Evolutionary conservation across 2,888 invertebrate species (phyloP), one percentile per base, ranked within the genome.

Genomic region (Vanessa cardui): DNA sequence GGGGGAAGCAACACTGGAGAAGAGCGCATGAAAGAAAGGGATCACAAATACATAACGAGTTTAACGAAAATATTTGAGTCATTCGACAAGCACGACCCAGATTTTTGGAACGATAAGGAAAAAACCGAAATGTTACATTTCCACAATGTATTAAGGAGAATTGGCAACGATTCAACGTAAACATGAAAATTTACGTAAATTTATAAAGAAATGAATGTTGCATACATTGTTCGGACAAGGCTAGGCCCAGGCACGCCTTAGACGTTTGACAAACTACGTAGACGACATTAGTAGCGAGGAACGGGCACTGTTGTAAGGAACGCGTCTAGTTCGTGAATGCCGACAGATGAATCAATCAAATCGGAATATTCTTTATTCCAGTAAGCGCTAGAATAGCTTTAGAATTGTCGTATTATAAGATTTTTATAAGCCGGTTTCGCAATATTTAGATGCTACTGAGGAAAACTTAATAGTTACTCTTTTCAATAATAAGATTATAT

Each of bases 161-260:
- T 80, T 84, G 84, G 85, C 85, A 68, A 71, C 49, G 64, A 64
- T 75, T 83, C 84, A 83, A 84, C 72, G 75, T 76, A 80, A 81
- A 82, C 80, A 78, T 71, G 72, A 73, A 76, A 63, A 62, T 52
- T 62, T 58, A 64, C 56, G 66, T 62, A 62, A 67, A 71, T 56
- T 64, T 63, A 65, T 63, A 68, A 50, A 69, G 65, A 64, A 66
- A 50, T 72, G 61, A 69, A 66, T 54, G 54, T 61, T 61, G 61
- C 54, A 61, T 46, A 65, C 65, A 60, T 52, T 60, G 65, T 65
- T 52, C 52, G 59, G 44, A 46, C 65, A 65, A 54, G 65, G 60
- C 65, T 65, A 65, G 59, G 31, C 18, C 21, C n/a, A 31, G 45
- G 46, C 61, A 7, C 60, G 39, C 12, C 39, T 39, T 45, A 60